A percentile compares a stretch with the other conserved stretches of the same genome.
Conservation (phyloP, 1,140 invertebrate genomes). For the Parasteatoda tepidariorum region DNA sequence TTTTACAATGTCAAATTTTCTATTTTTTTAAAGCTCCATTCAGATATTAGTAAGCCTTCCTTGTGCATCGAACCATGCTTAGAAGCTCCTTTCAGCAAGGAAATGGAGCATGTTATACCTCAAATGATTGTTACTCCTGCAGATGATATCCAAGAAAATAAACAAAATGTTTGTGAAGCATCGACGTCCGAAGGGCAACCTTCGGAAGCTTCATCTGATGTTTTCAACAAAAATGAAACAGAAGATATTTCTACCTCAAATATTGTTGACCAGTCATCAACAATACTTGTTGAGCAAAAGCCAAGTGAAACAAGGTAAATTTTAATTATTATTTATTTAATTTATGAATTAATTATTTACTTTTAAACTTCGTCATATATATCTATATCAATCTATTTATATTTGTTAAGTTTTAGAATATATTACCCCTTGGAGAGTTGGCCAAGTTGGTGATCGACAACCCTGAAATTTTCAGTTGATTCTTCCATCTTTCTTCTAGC, state of each 20-base stretch:
- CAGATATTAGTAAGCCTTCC: slow-evolving; percentile 23
- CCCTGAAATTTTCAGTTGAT: no score
- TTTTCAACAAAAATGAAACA: not conserved
- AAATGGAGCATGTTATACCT: slow-evolving; percentile 32
- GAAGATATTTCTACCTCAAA: not conserved
- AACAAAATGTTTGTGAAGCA: not conserved
- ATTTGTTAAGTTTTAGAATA: not conserved
- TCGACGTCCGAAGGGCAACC: not conserved
- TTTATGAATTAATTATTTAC: no score
- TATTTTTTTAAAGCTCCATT: no score
- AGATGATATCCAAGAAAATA: slow-evolving; percentile 4
- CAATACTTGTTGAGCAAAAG: not conserved
- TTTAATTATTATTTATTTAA: not conserved
- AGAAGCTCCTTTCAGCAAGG: not conserved
- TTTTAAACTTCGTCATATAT: no score
- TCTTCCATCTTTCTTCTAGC: no score
- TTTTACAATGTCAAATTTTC: no score
- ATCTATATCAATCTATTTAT: not conserved
- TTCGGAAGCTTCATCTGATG: slow-evolving; percentile 1
- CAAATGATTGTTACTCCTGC: slow-evolving; percentile 44
- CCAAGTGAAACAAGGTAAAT: not conserved
- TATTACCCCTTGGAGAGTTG: not conserved
- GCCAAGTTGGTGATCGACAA: no score
- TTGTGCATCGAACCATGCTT: slow-evolving; percentile 23
- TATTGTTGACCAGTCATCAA: not conserved